A percentile compares a stretch with the other conserved stretches of the same genome.
phyloP scores from a whole-genome alignment of 2,113 vertebrate genomes.

The Podarcis cretensis region DNA sequence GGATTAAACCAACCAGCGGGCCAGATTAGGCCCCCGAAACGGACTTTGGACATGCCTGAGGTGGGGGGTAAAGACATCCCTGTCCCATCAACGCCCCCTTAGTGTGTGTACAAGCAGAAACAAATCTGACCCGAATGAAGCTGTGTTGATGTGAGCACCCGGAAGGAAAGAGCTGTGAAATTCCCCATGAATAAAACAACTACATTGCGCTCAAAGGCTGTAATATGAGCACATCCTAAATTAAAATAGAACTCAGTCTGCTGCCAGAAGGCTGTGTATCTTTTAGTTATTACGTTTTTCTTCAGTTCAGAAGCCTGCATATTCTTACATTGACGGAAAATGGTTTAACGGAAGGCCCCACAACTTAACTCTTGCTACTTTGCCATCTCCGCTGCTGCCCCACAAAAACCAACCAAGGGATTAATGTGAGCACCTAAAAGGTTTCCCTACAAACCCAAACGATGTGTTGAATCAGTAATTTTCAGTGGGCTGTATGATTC shows the following conservation, averaged over 20 bases:
- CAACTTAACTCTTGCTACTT: background rate
- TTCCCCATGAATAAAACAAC: too few relatives aligned
- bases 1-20: too few relatives aligned
- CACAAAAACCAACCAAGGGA: background rate
- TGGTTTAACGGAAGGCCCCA: accelerated
- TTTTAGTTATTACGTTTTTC: background rate
- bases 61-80: too few relatives aligned
- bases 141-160: too few relatives aligned
- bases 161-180: too few relatives aligned
- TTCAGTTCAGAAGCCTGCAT: background rate
- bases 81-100: too few relatives aligned
- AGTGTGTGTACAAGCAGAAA: too few relatives aligned
- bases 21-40: too few relatives aligned
- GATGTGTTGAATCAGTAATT: background rate
- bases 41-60: too few relatives aligned
- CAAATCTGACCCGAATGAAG: too few relatives aligned
- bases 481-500: conserved; percentile 8
- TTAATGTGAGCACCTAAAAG: background rate
- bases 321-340: background rate
- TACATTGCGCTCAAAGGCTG: too few relatives aligned
- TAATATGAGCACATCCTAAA: background rate
- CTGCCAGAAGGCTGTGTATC: background rate
- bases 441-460: accelerated
- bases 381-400: too few relatives aligned
- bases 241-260: background rate